Base-by-base conservation (phyloP, 2,888 invertebrate species). In the Anthophora plumipes region DNA sequence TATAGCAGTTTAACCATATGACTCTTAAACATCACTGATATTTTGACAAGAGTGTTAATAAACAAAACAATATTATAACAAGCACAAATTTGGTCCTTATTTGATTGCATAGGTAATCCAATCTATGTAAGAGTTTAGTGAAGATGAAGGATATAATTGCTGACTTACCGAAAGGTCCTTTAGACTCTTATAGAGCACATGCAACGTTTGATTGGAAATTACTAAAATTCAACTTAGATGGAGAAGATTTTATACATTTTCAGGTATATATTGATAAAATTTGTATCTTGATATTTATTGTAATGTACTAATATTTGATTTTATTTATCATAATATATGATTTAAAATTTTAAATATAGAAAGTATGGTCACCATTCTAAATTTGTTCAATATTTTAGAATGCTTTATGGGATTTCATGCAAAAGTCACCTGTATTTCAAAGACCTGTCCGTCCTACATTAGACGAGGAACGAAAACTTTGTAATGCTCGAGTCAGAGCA, bases 21-120 rank as follows among this genome's bases (percentile, higher is more conserved):
- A 31, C 94, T 48, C 48, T n/a, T 48, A n/a, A n/a, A n/a, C 48
- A 2, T 54, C 8, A 25, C 9, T 52, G 7, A 55, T 14, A 14
- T 31, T 3, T 37, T 57, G 3, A 25, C 37, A n/a, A 37, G 37
- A n/a, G 37, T n/a, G 37, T 37, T 57, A n/a, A 59, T n/a, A 9
- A 12, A 41, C 11, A n/a, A 20, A 5, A 12, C 5, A 20, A 20
- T 39, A 4, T 22, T 60, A 12, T 7, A 11, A 37, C 6, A 50
- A 52, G 12, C 39, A 59, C 12, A 67, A 5, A 9, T 17, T 17
- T 67, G 22, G 31, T 50, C 7, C 43, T 61, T 54, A 20, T 57
- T 71, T 63, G 8, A 50, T 1, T 52, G 20, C 8, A 14, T 12
- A 77, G 59, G 52, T 54, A 0, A 22, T 22, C 17, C 20, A 25